Evolutionary conservation across 2,888 invertebrate genomes (phyloP).

Genomic region (Blera fallax): DNA sequence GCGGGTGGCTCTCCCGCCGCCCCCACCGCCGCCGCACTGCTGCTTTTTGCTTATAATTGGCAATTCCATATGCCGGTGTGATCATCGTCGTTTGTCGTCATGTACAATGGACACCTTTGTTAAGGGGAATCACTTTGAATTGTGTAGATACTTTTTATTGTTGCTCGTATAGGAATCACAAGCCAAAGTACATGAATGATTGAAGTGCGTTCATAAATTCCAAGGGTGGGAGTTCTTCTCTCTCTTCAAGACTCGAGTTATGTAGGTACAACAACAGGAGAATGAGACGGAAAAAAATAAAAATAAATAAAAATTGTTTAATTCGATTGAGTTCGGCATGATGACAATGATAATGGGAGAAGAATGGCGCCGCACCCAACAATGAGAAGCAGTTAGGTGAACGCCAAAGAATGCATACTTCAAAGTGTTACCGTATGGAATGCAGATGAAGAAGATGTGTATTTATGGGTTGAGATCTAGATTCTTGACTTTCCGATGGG

Average conservation of each 20-base stretch:
- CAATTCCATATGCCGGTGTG: constrained; percentile 62
- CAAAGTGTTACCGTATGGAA: constrained; percentile 53
- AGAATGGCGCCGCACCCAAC: constrained; percentile 71
- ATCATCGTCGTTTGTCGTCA: constrained; percentile 19
- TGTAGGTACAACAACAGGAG: neutral
- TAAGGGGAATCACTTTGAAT: constrained; percentile 50
- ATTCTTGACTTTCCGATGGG: neutral
- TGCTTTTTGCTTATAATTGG: constrained; percentile 35
- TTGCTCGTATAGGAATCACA: constrained; percentile 31
- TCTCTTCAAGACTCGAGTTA: neutral
- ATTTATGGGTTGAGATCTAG: constrained; percentile 20
- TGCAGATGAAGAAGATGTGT: constrained; percentile 43
- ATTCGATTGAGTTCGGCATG: constrained; percentile 66
- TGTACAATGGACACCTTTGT: constrained; percentile 62
- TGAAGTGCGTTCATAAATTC: constrained; percentile 68
- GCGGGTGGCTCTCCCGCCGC: constrained; percentile 46
- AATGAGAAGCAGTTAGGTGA: constrained; percentile 59
- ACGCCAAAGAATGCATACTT: constrained; percentile 61
- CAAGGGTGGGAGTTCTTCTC: constrained; percentile 43
- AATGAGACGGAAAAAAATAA: too few relatives aligned
- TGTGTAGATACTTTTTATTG: constrained; percentile 48
- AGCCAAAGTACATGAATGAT: constrained; percentile 45
- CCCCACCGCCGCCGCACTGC: too few relatives aligned
- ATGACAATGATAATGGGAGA: constrained; percentile 56
- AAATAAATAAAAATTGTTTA: constrained; percentile 25